Base-by-base conservation (phyloP, 1,140 invertebrate species). In the Hormaphis cornu region DNA sequence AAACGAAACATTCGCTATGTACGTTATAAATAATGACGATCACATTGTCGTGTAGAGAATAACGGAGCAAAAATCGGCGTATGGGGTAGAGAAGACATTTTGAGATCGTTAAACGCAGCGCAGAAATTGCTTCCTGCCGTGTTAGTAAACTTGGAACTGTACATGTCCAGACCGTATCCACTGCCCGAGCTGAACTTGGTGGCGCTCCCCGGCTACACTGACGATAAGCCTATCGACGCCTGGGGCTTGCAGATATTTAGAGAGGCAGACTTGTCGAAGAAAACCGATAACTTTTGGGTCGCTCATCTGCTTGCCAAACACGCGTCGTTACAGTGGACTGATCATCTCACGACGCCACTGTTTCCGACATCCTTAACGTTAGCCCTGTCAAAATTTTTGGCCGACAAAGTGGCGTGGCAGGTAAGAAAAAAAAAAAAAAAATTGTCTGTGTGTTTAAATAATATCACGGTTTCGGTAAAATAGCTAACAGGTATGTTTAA, bases 191-290 rank as follows among this genome's bases (percentile, higher is more conserved):
- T 90, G 58, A 92, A 97, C 78, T 79, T 94, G 14, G 83, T 95
- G 0, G 91, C 90, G 1, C 80, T 96, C 53, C 92, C 93, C 1
- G 88, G 88, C 74, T 90, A 92, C 74, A 83, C 85, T 71, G 82
- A 72, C 8, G 75, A 75, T 35, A 74, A 74, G 24, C 84, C 86
- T 0, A 86, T 86, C 44, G 86, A 89, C 74, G 86, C 83, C 74
- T 90, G 87, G 88, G 89, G 89, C 4, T 77, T 91, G 6, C 83
- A 89, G 71, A 79, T 88, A 14, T 88, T 89, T 76, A 89, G 85
- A 88, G 90, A 81, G 78, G 76, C 78, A 22, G 42, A 56, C 6
- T 50, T 53, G 18, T 40, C 89, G 42, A 75, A 74, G 71, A 73
- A 75, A 48, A 70, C 70, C 0, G 74, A 75, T 54, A 72, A 71